Conservation (phyloP, 2,113 vertebrate species). For the Cochlearius cochlearius region DNA sequence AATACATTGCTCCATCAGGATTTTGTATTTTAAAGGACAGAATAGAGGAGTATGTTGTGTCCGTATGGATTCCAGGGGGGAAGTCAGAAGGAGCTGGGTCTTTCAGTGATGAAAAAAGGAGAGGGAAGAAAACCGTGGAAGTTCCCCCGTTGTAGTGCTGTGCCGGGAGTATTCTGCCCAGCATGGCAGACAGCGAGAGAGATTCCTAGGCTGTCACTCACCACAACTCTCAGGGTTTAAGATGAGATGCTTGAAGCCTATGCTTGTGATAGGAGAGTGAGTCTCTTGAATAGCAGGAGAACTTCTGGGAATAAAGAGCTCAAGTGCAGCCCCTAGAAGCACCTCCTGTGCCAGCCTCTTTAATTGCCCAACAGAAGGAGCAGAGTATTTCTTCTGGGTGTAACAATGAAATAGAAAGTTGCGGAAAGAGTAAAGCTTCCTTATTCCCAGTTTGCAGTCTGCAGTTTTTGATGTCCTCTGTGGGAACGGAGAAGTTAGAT, state of each 20-base stretch:
- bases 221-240: neutral
- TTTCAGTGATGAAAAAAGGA: neutral
- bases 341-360: neutral
- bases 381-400: neutral
- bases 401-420: neutral
- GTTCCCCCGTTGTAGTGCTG: neutral
- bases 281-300: neutral
- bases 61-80: neutral
- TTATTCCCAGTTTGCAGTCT: neutral
- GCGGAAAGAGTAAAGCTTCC: neutral
- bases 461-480: neutral
- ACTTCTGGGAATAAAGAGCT: neutral
- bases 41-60: neutral
- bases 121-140: neutral
- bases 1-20: neutral
- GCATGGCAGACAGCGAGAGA: neutral
- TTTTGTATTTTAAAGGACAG: neutral
- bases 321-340: neutral
- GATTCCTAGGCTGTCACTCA: neutral
- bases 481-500: neutral
- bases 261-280: neutral
- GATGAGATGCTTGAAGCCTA: neutral
- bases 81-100: neutral
- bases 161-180: neutral
- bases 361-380: neutral